A percentile compares a stretch with the other conserved stretches of the same genome.
phyloP scores from a whole-genome alignment of 2,888 invertebrate genomes.

The Drosophila demipolita region DNA sequence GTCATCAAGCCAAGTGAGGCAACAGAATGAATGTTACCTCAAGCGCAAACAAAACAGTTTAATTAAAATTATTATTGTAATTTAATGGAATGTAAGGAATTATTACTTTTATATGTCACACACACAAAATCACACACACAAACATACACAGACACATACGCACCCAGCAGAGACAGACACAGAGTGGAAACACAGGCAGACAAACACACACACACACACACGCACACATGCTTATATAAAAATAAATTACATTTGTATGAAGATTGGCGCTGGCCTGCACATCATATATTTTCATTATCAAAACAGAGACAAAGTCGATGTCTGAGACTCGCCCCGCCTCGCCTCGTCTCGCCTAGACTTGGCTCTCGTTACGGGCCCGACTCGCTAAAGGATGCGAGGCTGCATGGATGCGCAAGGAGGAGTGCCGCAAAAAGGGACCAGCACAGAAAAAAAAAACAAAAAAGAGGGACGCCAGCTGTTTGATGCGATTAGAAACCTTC shows the following conservation, averaged over 20 bases:
- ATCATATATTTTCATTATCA: constrained; percentile 83
- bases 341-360: constrained; percentile 19
- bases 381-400: constrained; percentile 16
- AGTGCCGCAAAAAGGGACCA: constrained; percentile 58
- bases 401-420: constrained; percentile 10
- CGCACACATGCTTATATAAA: constrained; percentile 64
- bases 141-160: constrained; percentile 6
- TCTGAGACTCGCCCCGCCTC: constrained; percentile 24
- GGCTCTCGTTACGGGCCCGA: background rate
- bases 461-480: constrained; percentile 67
- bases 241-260: constrained; percentile 82
- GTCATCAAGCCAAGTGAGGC: constrained; percentile 49
- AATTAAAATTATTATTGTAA: constrained; percentile 81
- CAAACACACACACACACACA: constrained; percentile 31
- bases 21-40: constrained; percentile 60
- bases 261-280: constrained; percentile 77
- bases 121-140: constrained; percentile 21
- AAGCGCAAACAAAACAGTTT: constrained; percentile 76
- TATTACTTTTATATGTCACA: constrained; percentile 70
- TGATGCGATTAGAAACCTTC: constrained; percentile 67
- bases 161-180: constrained; percentile 15
- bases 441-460: constrained; percentile 1
- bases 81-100: constrained; percentile 80
- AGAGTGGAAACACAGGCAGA: constrained; percentile 18
- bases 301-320: constrained; percentile 71